Evolutionary conservation across 2,888 invertebrate genomes (phyloP).

Genomic region (Acronicta aceris): DNA sequence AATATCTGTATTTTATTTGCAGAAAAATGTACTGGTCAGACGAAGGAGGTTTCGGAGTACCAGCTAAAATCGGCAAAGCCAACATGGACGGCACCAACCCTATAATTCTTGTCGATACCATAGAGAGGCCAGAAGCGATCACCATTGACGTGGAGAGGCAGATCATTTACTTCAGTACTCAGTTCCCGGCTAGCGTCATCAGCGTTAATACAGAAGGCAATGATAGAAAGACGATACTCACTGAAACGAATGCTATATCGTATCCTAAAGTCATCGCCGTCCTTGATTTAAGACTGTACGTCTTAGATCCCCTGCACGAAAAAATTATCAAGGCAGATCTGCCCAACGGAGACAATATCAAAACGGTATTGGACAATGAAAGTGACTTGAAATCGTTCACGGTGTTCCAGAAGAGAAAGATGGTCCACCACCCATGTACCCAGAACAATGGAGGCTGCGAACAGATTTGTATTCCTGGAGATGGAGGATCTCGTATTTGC

Average conservation of each 20-base stretch:
- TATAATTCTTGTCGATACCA: slow-evolving; percentile 91
- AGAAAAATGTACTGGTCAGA: slow-evolving; percentile 98
- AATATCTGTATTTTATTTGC: slow-evolving; percentile 52
- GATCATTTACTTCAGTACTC: slow-evolving; percentile 96
- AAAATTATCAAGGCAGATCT: slow-evolving; percentile 96
- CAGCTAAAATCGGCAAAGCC: slow-evolving; percentile 96
- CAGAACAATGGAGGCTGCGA: slow-evolving; percentile 97
- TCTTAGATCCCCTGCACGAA: slow-evolving; percentile 96
- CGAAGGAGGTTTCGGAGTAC: slow-evolving; percentile 96
- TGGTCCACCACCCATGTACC: slow-evolving; percentile 95
- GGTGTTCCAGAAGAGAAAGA: slow-evolving; percentile 95
- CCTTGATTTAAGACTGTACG: slow-evolving; percentile 94
- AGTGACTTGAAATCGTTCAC: slow-evolving; percentile 96
- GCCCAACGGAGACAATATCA: slow-evolving; percentile 93
- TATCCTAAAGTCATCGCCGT: slow-evolving; percentile 95
- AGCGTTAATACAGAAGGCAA: slow-evolving; percentile 93
- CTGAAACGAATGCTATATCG: slow-evolving; percentile 92
- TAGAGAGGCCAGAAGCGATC: slow-evolving; percentile 94
- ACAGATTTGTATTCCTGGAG: slow-evolving; percentile 97
- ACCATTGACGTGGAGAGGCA: slow-evolving; percentile 95
- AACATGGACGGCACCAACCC: slow-evolving; percentile 98
- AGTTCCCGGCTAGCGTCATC: slow-evolving; percentile 92
- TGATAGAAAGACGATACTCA: slow-evolving; percentile 91
- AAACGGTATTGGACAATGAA: slow-evolving; percentile 94
- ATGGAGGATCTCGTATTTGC: slow-evolving; percentile 93